Base-by-base conservation (phyloP, 2,113 vertebrate species). In the Chaetodon auriga region DNA sequence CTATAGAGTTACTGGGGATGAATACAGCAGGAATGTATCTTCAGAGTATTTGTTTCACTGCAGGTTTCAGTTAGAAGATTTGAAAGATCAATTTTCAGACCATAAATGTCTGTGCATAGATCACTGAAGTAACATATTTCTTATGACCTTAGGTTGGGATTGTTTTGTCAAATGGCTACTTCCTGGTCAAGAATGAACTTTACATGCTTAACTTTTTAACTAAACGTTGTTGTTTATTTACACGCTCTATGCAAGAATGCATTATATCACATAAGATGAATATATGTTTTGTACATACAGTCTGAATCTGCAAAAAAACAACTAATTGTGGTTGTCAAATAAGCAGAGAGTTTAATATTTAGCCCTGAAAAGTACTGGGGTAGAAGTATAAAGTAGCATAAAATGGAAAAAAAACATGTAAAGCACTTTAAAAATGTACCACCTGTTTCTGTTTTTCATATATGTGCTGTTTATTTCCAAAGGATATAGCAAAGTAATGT, bases 1-100 rank as follows among this genome's bases (percentile, higher is more conserved):
- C 74, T 57, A n/a, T 73, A 75, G n/a, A 84, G 48, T 83, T 79
- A 78, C 77, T 64, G 62, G 49, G 64, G 80, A 74, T 73, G 58
- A 66, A 75, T 83, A 83, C 25, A 57, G 53, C 35, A 49, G 76
- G 76, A 85, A 79, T 68, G 30, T 77, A 45, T 80, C 49, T 23
- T 48, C 7, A 62, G 3, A 55, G 78, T 54, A 49, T 89, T 55
- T 0, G 13, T 84, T 81, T 78, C 55, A 83, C 61, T 19, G 18
- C 6, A 49, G 43, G 69, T 51, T 75, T 71, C 2, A 3, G 6
- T 54, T 5, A n/a, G 21, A 49, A 66, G 46, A 63, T 76, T 80
- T 54, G 0, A 23, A n/a, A 48, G 14, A 43, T 35, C 2, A 21
- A 23, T 36, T 51, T 71, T 23, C 4, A 81, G 18, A 68, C 38